Conservation (phyloP, 2,113 vertebrate species). For the Tyrannus savana region DNA sequence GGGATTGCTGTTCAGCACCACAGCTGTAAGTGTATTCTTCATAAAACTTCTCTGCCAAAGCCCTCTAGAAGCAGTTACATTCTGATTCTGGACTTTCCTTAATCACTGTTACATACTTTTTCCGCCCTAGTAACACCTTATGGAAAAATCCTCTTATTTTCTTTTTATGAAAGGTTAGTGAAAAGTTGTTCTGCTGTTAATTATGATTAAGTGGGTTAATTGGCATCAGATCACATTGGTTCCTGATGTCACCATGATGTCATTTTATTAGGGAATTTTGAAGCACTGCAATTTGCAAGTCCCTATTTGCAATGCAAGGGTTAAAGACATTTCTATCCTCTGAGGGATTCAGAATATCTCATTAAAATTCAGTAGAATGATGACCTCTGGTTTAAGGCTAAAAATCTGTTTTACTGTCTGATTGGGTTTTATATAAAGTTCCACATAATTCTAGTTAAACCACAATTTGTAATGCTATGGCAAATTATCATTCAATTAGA, state of each 20-base stretch:
- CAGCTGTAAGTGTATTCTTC: background rate
- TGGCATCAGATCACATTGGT: conserved; percentile 5
- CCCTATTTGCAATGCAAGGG: background rate
- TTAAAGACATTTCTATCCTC: conserved; percentile 41
- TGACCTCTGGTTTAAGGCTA: conserved; percentile 68
- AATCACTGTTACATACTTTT: background rate
- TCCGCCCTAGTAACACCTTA: background rate
- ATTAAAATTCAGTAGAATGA: conserved; percentile 49
- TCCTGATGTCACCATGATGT: background rate
- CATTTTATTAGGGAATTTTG: conserved; percentile 26
- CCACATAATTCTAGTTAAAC: conserved; percentile 70
- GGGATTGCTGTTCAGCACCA: background rate
- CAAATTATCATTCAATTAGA: conserved; percentile 73
- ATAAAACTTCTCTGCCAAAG: background rate
- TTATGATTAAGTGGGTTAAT: conserved; percentile 55
- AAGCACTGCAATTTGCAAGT: background rate
- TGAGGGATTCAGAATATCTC: conserved; percentile 37
- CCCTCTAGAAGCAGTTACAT: background rate
- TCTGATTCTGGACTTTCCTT: background rate
- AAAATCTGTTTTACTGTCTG: conserved; percentile 68
- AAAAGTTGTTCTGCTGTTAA: background rate
- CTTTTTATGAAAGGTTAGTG: background rate
- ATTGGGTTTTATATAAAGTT: conserved; percentile 68
- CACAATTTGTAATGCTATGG: conserved; percentile 68
- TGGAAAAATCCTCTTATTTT: background rate